Conservation (phyloP, 2,113 vertebrate species). For the Raphicerus campestris region DNA sequence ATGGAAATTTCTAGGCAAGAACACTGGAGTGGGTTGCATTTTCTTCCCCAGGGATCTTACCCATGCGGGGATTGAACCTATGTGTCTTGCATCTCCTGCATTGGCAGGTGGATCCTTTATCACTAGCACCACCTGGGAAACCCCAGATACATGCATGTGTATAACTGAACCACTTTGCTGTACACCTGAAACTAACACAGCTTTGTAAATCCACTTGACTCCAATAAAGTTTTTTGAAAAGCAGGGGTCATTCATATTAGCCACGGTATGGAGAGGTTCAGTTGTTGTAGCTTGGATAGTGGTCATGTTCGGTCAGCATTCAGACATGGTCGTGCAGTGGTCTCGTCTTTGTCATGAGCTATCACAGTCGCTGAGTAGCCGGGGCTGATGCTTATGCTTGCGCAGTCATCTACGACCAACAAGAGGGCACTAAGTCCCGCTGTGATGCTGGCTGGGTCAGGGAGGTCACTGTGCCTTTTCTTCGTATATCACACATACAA, state of each 20-base stretch:
- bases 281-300: neutral
- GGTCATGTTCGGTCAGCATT: neutral
- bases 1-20: neutral
- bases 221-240: neutral
- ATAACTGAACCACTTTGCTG: neutral
- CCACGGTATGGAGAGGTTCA: neutral
- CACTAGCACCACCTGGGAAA: neutral
- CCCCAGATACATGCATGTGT: neutral
- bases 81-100: neutral
- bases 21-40: neutral
- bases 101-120: neutral
- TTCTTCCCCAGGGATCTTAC: neutral
- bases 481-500: neutral
- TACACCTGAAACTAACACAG: neutral
- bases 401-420: neutral
- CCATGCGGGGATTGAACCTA: neutral
- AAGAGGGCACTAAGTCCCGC: neutral
- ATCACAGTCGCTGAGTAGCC: neutral
- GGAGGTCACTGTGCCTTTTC: neutral
- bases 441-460: neutral
- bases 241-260: neutral
- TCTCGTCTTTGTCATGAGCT: neutral
- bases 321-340: neutral
- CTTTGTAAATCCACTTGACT: neutral
- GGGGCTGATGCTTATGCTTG: neutral